These are phyloP conservation scores for Acanthosoma haemorrhoidale DNA, from an alignment of 2,888 invertebrate genomes.

Conservation along the genomic window DNA sequence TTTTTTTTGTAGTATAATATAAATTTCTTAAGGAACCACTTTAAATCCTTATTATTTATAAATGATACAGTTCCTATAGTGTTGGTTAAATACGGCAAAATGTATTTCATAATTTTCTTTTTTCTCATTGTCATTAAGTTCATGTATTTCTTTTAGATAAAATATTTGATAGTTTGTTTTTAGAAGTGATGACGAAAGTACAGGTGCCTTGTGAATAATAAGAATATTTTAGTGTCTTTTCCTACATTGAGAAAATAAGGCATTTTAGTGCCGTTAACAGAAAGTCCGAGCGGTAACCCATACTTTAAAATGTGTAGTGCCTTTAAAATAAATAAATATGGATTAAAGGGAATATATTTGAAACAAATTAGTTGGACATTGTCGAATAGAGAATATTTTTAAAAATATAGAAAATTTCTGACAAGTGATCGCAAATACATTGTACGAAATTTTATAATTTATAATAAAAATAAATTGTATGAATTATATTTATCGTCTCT, in stretches of 20 bases:
- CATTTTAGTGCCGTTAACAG: conserved; percentile 9
- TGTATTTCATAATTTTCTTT: too few species aligned
- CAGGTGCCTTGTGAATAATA: not conserved
- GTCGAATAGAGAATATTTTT: too few species aligned
- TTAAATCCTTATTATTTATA: not conserved
- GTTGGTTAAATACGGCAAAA: too few species aligned
- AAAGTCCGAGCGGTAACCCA: conserved; percentile 13
- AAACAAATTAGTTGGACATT: not conserved
- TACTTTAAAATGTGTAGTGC: conserved; percentile 14
- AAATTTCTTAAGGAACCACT: too few species aligned
- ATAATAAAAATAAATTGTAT: too few species aligned
- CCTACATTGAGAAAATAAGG: not conserved
- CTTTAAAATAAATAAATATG: too few species aligned
- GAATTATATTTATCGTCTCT: too few species aligned
- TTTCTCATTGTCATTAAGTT: too few species aligned
- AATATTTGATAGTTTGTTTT: not conserved
- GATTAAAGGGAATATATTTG: conserved; percentile 2
- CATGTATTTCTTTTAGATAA: too few species aligned
- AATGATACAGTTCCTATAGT: too few species aligned
- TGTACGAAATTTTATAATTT: too few species aligned
- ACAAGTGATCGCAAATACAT: not conserved
- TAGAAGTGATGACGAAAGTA: not conserved
- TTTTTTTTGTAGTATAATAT: not conserved
- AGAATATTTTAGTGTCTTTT: not conserved
- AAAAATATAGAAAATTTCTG: not conserved